Conservation (phyloP, 2,888 invertebrate genomes). For the Cheilosia grossa region DNA sequence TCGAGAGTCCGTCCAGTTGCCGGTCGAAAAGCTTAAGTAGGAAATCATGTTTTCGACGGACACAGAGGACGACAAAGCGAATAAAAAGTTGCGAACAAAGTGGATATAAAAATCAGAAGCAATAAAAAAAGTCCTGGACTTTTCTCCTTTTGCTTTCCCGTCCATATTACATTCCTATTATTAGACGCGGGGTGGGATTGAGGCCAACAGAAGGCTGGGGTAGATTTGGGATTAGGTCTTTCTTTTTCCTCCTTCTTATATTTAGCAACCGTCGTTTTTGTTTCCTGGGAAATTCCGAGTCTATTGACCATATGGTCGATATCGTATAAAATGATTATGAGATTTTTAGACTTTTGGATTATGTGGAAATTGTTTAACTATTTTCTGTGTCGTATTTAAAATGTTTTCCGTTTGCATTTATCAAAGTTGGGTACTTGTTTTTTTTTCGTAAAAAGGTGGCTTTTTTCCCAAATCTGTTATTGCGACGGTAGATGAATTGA, state of each 20-base stretch:
- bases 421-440: too few species aligned
- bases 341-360: conserved; percentile 65
- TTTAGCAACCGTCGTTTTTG: conserved; percentile 10
- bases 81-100: conserved; percentile 72
- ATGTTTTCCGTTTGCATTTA: neutral
- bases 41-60: conserved; percentile 68
- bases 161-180: conserved; percentile 59
- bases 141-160: conserved; percentile 25
- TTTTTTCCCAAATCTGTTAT: too few species aligned
- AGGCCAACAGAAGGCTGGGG: conserved; percentile 4
- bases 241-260: neutral
- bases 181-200: conserved; percentile 21
- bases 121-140: conserved; percentile 68
- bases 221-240: conserved; percentile 15
- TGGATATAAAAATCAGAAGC: conserved; percentile 72
- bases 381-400: conserved; percentile 54
- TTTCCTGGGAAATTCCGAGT: conserved; percentile 60
- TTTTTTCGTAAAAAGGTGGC: too few species aligned
- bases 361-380: conserved; percentile 68
- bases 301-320: conserved; percentile 70
- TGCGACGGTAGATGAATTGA: too few species aligned
- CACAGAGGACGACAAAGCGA: conserved; percentile 56
- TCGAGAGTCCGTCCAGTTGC: conserved; percentile 23
- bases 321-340: conserved; percentile 73
- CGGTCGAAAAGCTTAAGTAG: conserved; percentile 72